Percentiles rank a stretch among this genome's conserved stretches.
phyloP scores from a whole-genome alignment of 2,113 vertebrate genomes.

The Nycticorax nycticorax region DNA sequence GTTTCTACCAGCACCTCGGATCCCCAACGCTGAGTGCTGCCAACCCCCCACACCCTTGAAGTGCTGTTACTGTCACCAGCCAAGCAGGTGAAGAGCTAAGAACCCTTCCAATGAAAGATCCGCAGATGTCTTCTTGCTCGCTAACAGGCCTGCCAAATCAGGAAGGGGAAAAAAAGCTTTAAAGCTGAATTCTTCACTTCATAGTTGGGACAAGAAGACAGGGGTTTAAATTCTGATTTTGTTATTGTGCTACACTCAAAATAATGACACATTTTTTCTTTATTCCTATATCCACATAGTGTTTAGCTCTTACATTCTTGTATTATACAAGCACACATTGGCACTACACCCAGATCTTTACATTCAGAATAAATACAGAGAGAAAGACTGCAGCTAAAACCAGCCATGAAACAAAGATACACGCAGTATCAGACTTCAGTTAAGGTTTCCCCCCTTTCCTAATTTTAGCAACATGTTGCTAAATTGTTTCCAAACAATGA shows the following conservation, averaged over 20 bases:
- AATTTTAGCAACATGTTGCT: background rate
- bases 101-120: background rate
- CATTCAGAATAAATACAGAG: background rate
- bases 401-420: background rate
- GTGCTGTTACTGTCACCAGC: background rate
- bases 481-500: background rate
- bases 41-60: background rate
- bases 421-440: background rate
- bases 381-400: background rate
- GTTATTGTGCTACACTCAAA: background rate
- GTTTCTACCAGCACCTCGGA: background rate
- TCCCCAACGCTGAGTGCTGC: background rate
- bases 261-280: background rate
- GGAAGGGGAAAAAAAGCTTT: background rate
- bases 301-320: background rate
- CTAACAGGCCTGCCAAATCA: background rate
- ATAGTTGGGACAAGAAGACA: background rate
- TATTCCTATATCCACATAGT: background rate
- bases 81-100: background rate
- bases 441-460: background rate
- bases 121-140: background rate
- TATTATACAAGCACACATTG: background rate
- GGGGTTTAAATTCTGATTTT: background rate
- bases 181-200: background rate
- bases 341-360: background rate